phyloP scores from a whole-genome alignment of 1,140 invertebrate species.

The Drosophila ananassae region DNA sequence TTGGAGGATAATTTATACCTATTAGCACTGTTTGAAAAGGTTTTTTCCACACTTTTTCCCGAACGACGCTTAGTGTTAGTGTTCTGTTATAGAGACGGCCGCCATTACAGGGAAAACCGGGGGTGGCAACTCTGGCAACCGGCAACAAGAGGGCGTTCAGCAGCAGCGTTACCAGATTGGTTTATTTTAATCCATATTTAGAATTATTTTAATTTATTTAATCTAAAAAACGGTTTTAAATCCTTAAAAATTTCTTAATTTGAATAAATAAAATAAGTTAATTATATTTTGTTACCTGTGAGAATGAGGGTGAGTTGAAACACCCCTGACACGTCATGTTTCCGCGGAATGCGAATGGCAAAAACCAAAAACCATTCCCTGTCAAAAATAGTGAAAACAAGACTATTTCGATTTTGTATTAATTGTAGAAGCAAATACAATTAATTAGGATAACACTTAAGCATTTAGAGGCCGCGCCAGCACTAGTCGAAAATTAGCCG shows the following conservation, averaged over 20 bases:
- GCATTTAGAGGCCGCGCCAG: slow-evolving; percentile 73
- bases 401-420: slow-evolving; percentile 55
- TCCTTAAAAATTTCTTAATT: not conserved
- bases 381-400: slow-evolving; percentile 78
- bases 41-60: slow-evolving; percentile 71
- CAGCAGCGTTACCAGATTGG: not conserved
- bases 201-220: not conserved
- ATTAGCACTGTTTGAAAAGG: slow-evolving; percentile 67
- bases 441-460: slow-evolving; percentile 65
- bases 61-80: slow-evolving; percentile 50
- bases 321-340: slow-evolving; percentile 74
- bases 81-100: slow-evolving; percentile 57
- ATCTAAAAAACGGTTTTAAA: too few relatives aligned
- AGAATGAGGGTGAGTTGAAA: not conserved
- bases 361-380: slow-evolving; percentile 39
- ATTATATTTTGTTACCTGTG: not conserved
- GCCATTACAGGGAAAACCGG: slow-evolving; percentile 58
- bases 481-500: slow-evolving; percentile 53
- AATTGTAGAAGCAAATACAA: slow-evolving; percentile 54
- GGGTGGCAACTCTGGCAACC: slow-evolving; percentile 61
- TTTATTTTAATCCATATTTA: too few relatives aligned
- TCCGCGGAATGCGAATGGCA: slow-evolving; percentile 58
- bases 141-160: slow-evolving; percentile 52
- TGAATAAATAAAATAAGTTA: not conserved
- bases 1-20: slow-evolving; percentile 52